These are phyloP conservation scores for human DNA, from an alignment of 2,113 vertebrate species.

Conservation along the genomic window GRCh38 chr11:45884501-45885000, in stretches of 20 bases:
- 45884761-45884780: background rate
- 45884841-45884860: background rate
- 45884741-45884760: background rate
- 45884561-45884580: background rate
- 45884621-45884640: background rate
- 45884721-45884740: background rate
- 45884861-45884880: background rate
- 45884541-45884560: background rate
- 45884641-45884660: background rate
- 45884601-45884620: background rate
- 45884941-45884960: background rate
- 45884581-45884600: background rate
- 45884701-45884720: background rate
- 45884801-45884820: background rate
- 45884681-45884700: background rate
- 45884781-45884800: background rate
- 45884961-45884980: background rate
- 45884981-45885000: background rate
- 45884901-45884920: background rate
- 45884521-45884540: background rate
- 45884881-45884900: background rate
- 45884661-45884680: background rate
- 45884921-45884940: background rate
- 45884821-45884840: background rate
- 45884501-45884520: background rate